phyloP scores from a whole-genome alignment of 2,888 invertebrate genomes.

The Lymantria monacha region DNA sequence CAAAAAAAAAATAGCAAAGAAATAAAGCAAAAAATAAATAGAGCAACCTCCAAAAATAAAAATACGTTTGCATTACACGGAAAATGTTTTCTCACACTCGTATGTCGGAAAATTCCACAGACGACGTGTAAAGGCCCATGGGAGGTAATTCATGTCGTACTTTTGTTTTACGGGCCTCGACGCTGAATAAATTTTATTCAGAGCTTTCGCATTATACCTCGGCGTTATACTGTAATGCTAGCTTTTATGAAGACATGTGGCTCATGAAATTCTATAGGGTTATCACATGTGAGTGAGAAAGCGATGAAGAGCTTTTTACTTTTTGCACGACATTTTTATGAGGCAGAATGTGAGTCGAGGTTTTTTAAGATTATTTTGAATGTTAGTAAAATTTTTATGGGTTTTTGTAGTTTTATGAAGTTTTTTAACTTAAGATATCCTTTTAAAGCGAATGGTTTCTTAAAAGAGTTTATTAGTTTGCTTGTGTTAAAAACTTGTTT shows the following conservation, averaged over 20 bases:
- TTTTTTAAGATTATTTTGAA: background rate
- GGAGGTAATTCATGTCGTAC: constrained; percentile 68
- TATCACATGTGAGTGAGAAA: constrained; percentile 23
- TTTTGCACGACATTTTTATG: constrained; percentile 14
- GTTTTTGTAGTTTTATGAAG: background rate
- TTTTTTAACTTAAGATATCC: background rate
- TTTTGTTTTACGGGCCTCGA: constrained; percentile 72
- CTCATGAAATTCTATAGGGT: constrained; percentile 30
- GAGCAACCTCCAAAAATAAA: constrained; percentile 48
- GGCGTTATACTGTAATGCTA: constrained; percentile 42
- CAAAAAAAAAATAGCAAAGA: constrained; percentile 5
- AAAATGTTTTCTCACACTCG: constrained; percentile 70
- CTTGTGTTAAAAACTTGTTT: too few species aligned
- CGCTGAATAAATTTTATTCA: constrained; percentile 64
- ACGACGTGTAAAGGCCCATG: constrained; percentile 64
- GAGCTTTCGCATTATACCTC: constrained; percentile 27
- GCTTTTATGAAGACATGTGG: constrained; percentile 35
- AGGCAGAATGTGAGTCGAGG: constrained; percentile 2
- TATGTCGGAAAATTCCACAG: constrained; percentile 73
- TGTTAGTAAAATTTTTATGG: background rate
- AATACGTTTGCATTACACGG: constrained; percentile 45
- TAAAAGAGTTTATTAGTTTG: too few species aligned
- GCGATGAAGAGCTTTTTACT: constrained; percentile 12
- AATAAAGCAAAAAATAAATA: too few species aligned
- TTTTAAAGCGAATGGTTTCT: too few species aligned